Evolutionary conservation across 2,113 vertebrate genomes (phyloP), one percentile per base, ranked within the genome.

Genomic region (Cynocephalus volans): DNA sequence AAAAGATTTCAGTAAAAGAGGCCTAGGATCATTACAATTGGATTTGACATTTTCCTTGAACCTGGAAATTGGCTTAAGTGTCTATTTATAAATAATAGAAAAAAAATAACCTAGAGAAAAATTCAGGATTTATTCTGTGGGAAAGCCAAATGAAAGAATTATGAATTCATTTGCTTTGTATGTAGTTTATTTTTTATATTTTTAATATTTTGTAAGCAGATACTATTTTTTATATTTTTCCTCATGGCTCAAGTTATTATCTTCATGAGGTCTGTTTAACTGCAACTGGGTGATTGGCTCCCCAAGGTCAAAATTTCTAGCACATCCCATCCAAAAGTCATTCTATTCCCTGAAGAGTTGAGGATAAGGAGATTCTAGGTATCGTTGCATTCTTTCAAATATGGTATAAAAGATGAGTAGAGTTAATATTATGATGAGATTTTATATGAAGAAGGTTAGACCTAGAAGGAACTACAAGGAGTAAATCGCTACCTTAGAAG

Each of bases 261-360:
- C 50, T 90, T 26, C n/a, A 56, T 64, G n/a, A 86, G 24, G 85
- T 62, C 64, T 90, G 48, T 9, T 95, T 97, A 95, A 95, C 96
- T 96, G n/a, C 79, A 76, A 69, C 52, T 56, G 50, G 41, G 88
- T 73, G 50, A 85, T 48, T 86, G 56, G 26, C 14, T 97, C 79
- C 95, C 94, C 52, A 81, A 93, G 60, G 89, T 86, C 65, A 81
- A 75, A 36, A 89, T 73, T 77, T 96, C 56, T 81, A 89, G 10
- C 54, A 73, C 24, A 28, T 0, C 11, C 26, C 12, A 50, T 88
- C 8, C 21, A 56, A 67, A 33, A 89, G 26, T 88, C 58, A 62
- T 4, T 67, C 24, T 72, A 21, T n/a, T 76, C 80, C 36, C 48
- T 79, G 45, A 95, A 52, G 36, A 48, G 6, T 80, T 80, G 85